A percentile compares a stretch with the other conserved stretches of the same genome.
phyloP scores from a whole-genome alignment of 1,140 invertebrate genomes.

The Lamellibrachia luymesi region DNA sequence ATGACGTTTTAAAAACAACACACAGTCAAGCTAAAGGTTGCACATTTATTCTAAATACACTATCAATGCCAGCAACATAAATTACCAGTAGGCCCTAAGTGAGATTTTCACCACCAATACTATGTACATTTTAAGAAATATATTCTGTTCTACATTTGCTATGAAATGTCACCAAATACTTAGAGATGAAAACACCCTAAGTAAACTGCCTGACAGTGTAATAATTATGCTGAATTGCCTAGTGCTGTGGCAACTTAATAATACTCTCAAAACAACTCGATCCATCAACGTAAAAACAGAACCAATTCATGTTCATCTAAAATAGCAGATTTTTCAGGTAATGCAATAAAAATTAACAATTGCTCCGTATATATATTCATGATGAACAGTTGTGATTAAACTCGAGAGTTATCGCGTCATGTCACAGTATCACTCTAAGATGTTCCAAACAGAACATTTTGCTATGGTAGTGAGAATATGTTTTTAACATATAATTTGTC shows the following conservation, averaged over 20 bases:
- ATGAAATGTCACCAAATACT: no score
- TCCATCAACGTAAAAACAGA: neutral
- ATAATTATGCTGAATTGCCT: neutral
- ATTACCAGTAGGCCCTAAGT: slow-evolving; percentile 2
- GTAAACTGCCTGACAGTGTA: no score
- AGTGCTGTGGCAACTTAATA: neutral
- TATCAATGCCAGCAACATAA: neutral
- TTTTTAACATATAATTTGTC: neutral
- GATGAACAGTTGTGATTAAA: neutral
- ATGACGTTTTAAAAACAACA: neutral
- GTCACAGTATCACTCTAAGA: neutral
- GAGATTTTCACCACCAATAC: neutral
- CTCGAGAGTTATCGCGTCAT: neutral
- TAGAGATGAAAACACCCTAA: no score
- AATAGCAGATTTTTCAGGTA: neutral
- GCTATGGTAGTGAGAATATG: neutral
- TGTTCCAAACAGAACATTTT: neutral
- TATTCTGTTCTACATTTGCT: no score
- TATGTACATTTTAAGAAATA: neutral
- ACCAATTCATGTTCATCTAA: neutral
- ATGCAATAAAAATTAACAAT: neutral
- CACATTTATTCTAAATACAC: neutral
- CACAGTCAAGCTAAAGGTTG: neutral
- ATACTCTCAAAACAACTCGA: neutral
- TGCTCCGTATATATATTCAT: neutral